Percentiles rank a stretch among this genome's conserved stretches.
These are phyloP conservation scores for Andrena trimmerana DNA, from an alignment of 2,888 invertebrate genomes.

Conservation along the genomic window DNA sequence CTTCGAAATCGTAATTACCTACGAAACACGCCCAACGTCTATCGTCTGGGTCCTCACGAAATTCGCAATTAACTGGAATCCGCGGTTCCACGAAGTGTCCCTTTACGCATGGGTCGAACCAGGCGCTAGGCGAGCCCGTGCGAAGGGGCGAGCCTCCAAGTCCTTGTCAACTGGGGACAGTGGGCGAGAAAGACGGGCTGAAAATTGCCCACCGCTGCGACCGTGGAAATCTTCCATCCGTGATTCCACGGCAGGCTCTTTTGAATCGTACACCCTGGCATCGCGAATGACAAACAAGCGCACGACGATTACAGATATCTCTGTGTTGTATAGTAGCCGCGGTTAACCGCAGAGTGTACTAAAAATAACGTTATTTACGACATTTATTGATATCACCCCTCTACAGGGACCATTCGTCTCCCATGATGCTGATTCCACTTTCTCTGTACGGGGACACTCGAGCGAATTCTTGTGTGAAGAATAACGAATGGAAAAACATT, in stretches of 20 bases:
- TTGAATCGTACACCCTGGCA: constrained; percentile 57
- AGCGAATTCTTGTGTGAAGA: not conserved
- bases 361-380: constrained; percentile 74
- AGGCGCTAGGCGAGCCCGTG: not conserved
- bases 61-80: constrained; percentile 5
- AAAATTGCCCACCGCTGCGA: not conserved
- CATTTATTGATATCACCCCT: constrained; percentile 66
- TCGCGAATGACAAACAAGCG: constrained; percentile 60
- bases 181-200: not conserved
- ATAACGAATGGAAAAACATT: not conserved
- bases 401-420: not conserved
- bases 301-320: constrained; percentile 68
- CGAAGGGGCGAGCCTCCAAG: not conserved
- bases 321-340: constrained; percentile 53
- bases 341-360: constrained; percentile 61
- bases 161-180: too few relatives aligned
- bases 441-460: not conserved
- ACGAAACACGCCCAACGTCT: not conserved
- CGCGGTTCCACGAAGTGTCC: not conserved
- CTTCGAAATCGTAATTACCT: not conserved
- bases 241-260: constrained; percentile 12
- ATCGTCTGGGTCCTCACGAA: not conserved
- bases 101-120: not conserved
- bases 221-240: constrained; percentile 46
- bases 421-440: not conserved